Conservation (phyloP, 92 coral and sea anemone species). For the Montipora capitata region DNA sequence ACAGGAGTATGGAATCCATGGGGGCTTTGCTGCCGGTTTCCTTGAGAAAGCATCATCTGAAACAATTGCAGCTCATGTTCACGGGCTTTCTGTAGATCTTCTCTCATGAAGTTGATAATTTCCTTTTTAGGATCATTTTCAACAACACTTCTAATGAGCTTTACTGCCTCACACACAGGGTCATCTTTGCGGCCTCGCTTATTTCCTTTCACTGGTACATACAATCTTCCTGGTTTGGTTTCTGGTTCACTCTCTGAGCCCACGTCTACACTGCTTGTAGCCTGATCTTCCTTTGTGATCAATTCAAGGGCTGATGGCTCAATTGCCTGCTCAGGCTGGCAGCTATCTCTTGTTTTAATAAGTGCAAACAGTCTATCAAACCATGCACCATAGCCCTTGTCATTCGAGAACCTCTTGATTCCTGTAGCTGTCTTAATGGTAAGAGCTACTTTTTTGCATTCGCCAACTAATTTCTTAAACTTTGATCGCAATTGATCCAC, state of each 20-base stretch:
- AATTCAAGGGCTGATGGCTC: slow-evolving; percentile 37
- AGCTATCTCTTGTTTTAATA: slow-evolving; percentile 44
- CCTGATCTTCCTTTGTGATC: slow-evolving; percentile 25
- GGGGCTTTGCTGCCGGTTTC: slow-evolving; percentile 43
- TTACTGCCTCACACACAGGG: slow-evolving; percentile 43
- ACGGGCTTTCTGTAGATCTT: slow-evolving; percentile 41
- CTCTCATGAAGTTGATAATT: slow-evolving; percentile 48
- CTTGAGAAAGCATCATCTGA: slow-evolving; percentile 33
- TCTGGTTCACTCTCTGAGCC: no score
- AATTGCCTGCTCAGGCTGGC: slow-evolving; percentile 32
- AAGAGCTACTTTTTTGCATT: slow-evolving; percentile 27
- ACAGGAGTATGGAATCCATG: slow-evolving; percentile 10
- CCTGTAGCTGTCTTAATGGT: slow-evolving; percentile 22
- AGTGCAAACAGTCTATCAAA: slow-evolving; percentile 45
- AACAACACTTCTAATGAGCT: slow-evolving; percentile 35
- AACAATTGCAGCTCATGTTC: slow-evolving; percentile 39
- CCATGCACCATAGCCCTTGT: slow-evolving; percentile 47
- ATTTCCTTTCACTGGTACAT: slow-evolving; percentile 49
- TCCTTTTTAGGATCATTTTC: slow-evolving; percentile 58
- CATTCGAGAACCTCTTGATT: slow-evolving; percentile 24
- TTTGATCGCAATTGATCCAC: slow-evolving; percentile 7
- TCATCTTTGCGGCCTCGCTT: slow-evolving; percentile 50
- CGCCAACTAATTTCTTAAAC: slow-evolving; percentile 14
- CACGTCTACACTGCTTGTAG: slow-evolving; percentile 10
- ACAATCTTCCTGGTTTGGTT: slow-evolving; percentile 8